phyloP scores from a whole-genome alignment of 2,113 vertebrate genomes.

The Nesogale talazaci region DNA sequence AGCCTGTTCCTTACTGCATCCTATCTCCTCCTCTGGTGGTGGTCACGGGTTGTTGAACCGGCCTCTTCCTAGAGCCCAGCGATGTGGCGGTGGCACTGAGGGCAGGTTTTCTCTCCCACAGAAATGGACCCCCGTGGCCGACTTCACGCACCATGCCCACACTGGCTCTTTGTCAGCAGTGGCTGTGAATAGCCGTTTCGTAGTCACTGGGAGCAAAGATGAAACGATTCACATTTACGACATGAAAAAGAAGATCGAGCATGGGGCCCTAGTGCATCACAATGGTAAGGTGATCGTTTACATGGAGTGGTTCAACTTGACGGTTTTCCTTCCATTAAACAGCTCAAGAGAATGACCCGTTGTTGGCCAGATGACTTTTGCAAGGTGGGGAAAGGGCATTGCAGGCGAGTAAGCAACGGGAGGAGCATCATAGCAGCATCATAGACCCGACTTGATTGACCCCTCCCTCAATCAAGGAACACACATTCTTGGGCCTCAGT shows the following conservation, averaged over 20 bases:
- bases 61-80: not conserved
- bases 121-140: constrained; percentile 89
- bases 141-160: constrained; percentile 97
- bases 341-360: not conserved
- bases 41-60: too few species aligned
- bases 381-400: not conserved
- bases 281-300: constrained; percentile 86
- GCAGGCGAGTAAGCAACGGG: not conserved
- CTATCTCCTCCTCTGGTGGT: too few species aligned
- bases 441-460: fast-evolving
- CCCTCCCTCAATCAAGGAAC: too few species aligned
- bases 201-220: constrained; percentile 97
- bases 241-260: constrained; percentile 93
- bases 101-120: constrained; percentile 70
- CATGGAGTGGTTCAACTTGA: not conserved
- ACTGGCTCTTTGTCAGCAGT: constrained; percentile 91
- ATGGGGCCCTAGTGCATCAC: constrained; percentile 93
- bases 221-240: constrained; percentile 98
- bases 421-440: not conserved
- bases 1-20: too few species aligned
- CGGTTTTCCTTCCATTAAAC: not conserved
- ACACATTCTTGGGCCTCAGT: not conserved
- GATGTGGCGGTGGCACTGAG: not conserved
- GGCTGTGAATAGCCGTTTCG: constrained; percentile 91
- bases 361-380: not conserved